Percentiles rank a stretch among this genome's conserved stretches.
phyloP scores from a whole-genome alignment of 2,113 vertebrate species.

The Ophthalmolycus amberensis region DNA sequence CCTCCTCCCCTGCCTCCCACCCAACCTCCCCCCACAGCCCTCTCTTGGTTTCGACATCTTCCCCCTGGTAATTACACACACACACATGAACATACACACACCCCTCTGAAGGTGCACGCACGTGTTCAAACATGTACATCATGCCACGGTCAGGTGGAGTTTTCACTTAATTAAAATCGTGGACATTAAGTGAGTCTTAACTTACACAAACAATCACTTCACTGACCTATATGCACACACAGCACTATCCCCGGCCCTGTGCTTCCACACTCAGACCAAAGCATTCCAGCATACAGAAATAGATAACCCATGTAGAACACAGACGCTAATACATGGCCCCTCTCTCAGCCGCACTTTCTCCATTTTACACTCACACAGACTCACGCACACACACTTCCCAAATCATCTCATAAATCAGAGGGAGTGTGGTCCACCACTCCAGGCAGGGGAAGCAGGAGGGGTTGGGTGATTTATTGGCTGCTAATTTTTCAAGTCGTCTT shows the following conservation, averaged over 20 bases:
- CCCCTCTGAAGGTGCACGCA: neutral
- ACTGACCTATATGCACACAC: conserved; percentile 39
- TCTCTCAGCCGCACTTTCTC: conserved; percentile 58
- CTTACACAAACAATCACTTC: conserved; percentile 17
- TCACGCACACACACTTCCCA: conserved; percentile 54
- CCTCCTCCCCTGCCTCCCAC: conserved; percentile 45
- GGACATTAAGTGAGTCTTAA: conserved; percentile 10
- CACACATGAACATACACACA: conserved; percentile 29
- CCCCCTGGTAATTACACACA: conserved; percentile 63
- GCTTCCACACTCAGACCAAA: conserved; percentile 51
- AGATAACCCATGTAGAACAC: conserved; percentile 75
- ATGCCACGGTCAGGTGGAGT: neutral
- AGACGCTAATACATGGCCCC: conserved; percentile 57
- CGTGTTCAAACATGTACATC: neutral
- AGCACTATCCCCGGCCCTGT: conserved; percentile 23
- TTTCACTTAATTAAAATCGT: conserved; percentile 15
- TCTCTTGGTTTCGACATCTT: conserved; percentile 61
- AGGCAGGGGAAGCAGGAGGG: conserved; percentile 77
- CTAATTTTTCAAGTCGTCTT: conserved; percentile 86
- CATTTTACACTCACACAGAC: conserved; percentile 41
- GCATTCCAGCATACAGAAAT: conserved; percentile 63
- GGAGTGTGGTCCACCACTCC: conserved; percentile 83
- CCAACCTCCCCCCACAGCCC: conserved; percentile 25
- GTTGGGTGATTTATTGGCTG: conserved; percentile 85
- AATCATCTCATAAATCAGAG: conserved; percentile 84